Base-by-base conservation (phyloP, 2,888 invertebrate genomes). In the Stenoptilia bipunctidactyla region DNA sequence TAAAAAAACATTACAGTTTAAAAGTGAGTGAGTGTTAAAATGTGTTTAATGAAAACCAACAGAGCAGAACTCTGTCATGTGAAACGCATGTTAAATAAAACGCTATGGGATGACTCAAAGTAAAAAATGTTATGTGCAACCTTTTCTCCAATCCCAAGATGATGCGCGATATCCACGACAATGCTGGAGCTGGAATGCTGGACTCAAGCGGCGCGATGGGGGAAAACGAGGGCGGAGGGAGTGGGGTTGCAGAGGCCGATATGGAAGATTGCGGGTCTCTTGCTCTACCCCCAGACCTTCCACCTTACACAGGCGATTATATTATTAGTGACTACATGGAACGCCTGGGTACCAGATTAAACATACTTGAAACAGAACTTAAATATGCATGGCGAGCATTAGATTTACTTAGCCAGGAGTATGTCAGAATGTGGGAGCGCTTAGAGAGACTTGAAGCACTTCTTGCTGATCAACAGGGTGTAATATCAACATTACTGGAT, bases 331-430 rank as follows among this genome's bases (percentile, higher is more conserved):
- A 94, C 68, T 95, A 94, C 66, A 94, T 96, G 94, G 95, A 95
- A 59, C 90, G 93, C 51, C 88, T 96, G 39, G 93, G 93, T 10
- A 93, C 94, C 15, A 88, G 95, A 27, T 87, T 96, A 45, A 93
- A 91, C 59, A 90, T 95, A 54, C 87, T 96, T 10, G 96, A 96
- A 72, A 93, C 94, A 1, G 96, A 96, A 73, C 85, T 96, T 37
- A 92, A 94, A 61, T 95, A 94, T 63, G 96, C 96, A 13, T 96
- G 96, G 96, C 87, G 95, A 48, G 95, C 96, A 1, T 85, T 96
- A 41, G 96, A 96, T 64, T 85, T 96, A 39, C 87, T 96, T 25
- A 94, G 94, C 30, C 93, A 93, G 59, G 96, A 96, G 66, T 96
- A 96, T 60, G 92, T 95, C 39, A 92, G 94, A 66, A 96, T 96